A percentile compares a stretch with the other conserved stretches of the same genome.
Conservation (phyloP, 1,140 invertebrate genomes). For the Ceratina japonica region DNA sequence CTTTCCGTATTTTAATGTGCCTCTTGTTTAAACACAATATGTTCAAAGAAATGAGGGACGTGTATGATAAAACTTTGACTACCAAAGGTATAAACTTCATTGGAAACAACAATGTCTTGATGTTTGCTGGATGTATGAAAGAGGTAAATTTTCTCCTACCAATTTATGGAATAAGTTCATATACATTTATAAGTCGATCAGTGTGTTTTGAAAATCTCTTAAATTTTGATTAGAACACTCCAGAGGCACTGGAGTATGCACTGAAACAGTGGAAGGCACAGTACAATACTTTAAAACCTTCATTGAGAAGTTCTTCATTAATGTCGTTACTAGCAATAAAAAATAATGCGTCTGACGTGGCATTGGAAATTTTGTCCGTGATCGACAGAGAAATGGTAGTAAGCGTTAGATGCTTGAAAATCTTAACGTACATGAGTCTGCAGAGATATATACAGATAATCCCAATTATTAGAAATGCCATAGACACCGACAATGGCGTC, state of each 20-base stretch:
- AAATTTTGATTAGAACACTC: conserved; percentile 84
- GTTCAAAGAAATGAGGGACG: conserved; percentile 84
- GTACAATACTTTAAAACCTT: conserved; percentile 76
- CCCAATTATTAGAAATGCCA: conserved; percentile 80
- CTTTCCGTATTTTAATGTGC: conserved; percentile 86
- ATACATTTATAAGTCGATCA: conserved; percentile 5
- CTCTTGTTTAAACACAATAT: conserved; percentile 85
- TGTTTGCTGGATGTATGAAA: conserved; percentile 88
- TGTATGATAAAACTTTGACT: conserved; percentile 83
- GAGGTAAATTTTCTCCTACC: conserved; percentile 80
- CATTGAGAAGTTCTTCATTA: conserved; percentile 83
- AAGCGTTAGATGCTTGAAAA: conserved; percentile 85
- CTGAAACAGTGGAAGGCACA: conserved; percentile 81
- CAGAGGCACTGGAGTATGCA: conserved; percentile 84
- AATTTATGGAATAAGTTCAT: conserved; percentile 11
- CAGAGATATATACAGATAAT: conserved; percentile 84
- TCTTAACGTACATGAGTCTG: conserved; percentile 82
- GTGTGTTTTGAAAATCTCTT: conserved; percentile 60
- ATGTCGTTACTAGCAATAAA: conserved; percentile 84
- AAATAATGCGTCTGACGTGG: conserved; percentile 83
- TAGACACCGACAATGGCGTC: conserved; percentile 81
- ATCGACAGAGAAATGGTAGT: conserved; percentile 82
- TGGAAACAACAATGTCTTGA: conserved; percentile 82
- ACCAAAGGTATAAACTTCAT: conserved; percentile 83
- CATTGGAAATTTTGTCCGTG: conserved; percentile 83